Evolutionary conservation across 1,140 invertebrate species (phyloP), one percentile per base, ranked within the genome.

Genomic region (Coenobita brevimanus): DNA sequence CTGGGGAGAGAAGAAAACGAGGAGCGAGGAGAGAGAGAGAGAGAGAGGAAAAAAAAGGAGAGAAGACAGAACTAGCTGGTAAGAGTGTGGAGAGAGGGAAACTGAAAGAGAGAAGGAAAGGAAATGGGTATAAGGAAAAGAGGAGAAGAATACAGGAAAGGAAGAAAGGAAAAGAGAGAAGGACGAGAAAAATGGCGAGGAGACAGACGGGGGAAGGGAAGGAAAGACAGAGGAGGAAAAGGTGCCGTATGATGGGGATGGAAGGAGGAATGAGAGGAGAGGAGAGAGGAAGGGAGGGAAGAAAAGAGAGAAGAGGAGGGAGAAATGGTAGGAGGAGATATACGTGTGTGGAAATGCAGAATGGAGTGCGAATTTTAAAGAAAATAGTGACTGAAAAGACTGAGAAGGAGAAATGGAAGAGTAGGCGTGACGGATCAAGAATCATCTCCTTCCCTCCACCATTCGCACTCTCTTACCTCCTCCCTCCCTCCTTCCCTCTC

Each of bases 31-130:
- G 62, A 64, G 62, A 64, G 62, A 64, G 62, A 64, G 62, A 64
- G 62, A 64, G 62, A 64, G 62, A 64, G 69, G 17, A 73, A 73
- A 73, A 73, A 73, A 6, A 73, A 73, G 36, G 21, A 21, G 69
- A 73, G 3, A 73, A 27, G 21, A 24, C 21, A 21, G n/a, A 6
- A 30, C 38, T 10, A 36, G 8, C 24, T 21, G 17, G 36, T 8
- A 8, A 36, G 0, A 36, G 69, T 21, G 8, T 30, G 38, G 6
- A 8, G 69, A 73, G n/a, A 8, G 69, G 36, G 36, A 73, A 30
- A 21, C n/a, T 33, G 38, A 73, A 4, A 24, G 36, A 36, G 36
- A 30, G 24, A n/a, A 30, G 38, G 24, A 73, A 36, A 30, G 17
- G 24, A 30, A 21, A 36, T 21, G 38, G 69, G 21, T 30, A 38